phyloP scores from a whole-genome alignment of 2,797 vertebrate genomes.

The Coregonus sp. region DNA sequence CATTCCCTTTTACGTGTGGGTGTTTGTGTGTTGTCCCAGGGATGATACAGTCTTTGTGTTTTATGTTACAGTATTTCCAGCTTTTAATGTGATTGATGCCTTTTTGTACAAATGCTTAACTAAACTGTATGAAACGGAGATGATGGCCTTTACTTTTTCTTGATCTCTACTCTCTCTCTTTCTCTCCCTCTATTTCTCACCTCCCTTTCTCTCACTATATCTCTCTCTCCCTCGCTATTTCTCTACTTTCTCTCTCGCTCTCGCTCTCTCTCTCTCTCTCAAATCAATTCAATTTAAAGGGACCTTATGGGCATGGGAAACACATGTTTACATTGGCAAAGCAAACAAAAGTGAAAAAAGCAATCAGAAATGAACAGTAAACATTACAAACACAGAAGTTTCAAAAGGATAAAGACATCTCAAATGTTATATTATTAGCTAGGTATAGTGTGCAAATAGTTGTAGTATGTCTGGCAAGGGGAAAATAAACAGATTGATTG shows the following conservation, averaged over 20 bases:
- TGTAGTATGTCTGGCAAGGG: too few species aligned
- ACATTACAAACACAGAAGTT: too few species aligned
- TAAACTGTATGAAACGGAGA: background rate
- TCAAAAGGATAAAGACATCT: too few species aligned
- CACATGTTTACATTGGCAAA: too few species aligned
- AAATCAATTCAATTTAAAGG: too few species aligned
- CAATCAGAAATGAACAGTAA: too few species aligned
- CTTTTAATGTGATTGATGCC: slow-evolving; percentile 1
- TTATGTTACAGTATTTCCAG: background rate
- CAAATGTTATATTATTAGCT: too few species aligned
- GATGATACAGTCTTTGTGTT: background rate
- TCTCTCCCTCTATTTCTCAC: slow-evolving; percentile 37
- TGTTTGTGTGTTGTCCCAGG: too few species aligned
- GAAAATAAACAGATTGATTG: too few species aligned
- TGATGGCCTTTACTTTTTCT: background rate
- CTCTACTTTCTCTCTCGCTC: slow-evolving; percentile 45
- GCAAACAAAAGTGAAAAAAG: too few species aligned
- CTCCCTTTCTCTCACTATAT: background rate
- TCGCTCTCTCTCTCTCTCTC: background rate
- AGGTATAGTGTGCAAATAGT: too few species aligned
- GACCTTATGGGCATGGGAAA: too few species aligned
- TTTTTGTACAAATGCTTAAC: background rate
- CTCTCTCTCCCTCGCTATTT: slow-evolving; percentile 12
- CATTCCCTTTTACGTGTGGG: background rate
- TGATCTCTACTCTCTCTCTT: background rate